Evolutionary conservation across 2,797 vertebrate genomes (phyloP).

Genomic region (Labroides dimidiatus): DNA sequence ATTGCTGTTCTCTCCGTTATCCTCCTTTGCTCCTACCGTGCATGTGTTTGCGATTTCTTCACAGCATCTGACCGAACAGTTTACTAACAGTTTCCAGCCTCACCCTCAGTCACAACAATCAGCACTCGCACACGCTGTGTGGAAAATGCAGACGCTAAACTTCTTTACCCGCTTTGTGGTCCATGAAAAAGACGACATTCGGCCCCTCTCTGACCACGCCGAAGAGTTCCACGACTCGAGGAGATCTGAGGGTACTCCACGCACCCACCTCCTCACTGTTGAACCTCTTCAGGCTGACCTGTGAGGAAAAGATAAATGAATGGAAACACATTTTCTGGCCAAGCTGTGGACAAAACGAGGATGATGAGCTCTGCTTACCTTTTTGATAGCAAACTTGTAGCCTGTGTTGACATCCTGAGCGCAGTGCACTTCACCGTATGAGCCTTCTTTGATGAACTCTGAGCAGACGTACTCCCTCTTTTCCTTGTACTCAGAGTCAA

Average conservation of each 20-base stretch:
- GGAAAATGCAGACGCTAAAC: slow-evolving; percentile 1
- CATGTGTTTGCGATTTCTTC: slow-evolving; percentile 16
- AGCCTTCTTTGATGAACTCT: slow-evolving; percentile 88
- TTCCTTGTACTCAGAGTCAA: slow-evolving; percentile 94
- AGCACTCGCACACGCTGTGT: background rate
- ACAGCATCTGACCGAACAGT: slow-evolving; percentile 1
- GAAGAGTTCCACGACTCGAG: slow-evolving; percentile 91
- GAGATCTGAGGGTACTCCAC: slow-evolving; percentile 89
- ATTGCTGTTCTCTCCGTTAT: slow-evolving; percentile 23
- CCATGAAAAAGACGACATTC: slow-evolving; percentile 93
- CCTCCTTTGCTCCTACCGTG: slow-evolving; percentile 5
- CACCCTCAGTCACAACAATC: background rate
- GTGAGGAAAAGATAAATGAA: background rate
- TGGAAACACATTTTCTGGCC: background rate
- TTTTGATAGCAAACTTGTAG: slow-evolving; percentile 94
- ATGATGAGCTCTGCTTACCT: slow-evolving; percentile 80
- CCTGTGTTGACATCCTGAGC: slow-evolving; percentile 91
- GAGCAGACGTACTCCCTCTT: slow-evolving; percentile 88
- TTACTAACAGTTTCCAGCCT: slow-evolving; percentile 9
- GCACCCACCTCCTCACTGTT: slow-evolving; percentile 92
- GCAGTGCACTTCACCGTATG: slow-evolving; percentile 93
- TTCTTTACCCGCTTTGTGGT: slow-evolving; percentile 90
- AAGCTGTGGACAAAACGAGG: background rate
- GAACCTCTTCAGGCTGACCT: slow-evolving; percentile 91
- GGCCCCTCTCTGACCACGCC: slow-evolving; percentile 94